These are phyloP conservation scores for Oncorhynchus keta DNA, from an alignment of 2,113 vertebrate species.

Conservation along the genomic window DNA sequence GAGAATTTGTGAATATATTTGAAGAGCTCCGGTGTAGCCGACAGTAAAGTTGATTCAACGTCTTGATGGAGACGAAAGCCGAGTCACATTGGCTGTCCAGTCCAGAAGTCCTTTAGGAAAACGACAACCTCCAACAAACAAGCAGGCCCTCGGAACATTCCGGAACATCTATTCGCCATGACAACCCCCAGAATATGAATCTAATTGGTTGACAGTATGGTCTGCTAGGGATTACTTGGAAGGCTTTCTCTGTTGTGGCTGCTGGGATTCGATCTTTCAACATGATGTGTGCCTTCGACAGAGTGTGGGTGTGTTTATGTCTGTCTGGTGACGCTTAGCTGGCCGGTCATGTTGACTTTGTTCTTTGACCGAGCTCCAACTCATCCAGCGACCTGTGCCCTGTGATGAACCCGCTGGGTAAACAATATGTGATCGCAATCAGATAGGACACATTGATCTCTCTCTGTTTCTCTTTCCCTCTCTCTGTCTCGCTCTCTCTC, in stretches of 20 bases:
- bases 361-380: conserved; percentile 53
- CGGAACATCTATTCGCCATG: neutral
- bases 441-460: conserved; percentile 24
- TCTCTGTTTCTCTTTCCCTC: neutral
- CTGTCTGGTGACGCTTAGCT: neutral
- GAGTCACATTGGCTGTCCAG: neutral
- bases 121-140: neutral
- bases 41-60: no score
- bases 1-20: neutral
- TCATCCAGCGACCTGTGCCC: conserved; percentile 48
- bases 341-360: conserved; percentile 55
- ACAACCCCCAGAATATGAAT: neutral
- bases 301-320: neutral
- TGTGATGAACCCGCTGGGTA: conserved; percentile 47
- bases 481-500: neutral
- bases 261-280: neutral
- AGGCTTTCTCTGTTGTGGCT: neutral
- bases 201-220: neutral
- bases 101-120: neutral
- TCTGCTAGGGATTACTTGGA: neutral
- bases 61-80: neutral
- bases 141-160: neutral
- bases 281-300: no score
- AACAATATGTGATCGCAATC: conserved; percentile 37
- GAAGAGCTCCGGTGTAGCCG: no score